phyloP scores from a whole-genome alignment of 2,888 invertebrate species.

The Drosophila anomelani region DNA sequence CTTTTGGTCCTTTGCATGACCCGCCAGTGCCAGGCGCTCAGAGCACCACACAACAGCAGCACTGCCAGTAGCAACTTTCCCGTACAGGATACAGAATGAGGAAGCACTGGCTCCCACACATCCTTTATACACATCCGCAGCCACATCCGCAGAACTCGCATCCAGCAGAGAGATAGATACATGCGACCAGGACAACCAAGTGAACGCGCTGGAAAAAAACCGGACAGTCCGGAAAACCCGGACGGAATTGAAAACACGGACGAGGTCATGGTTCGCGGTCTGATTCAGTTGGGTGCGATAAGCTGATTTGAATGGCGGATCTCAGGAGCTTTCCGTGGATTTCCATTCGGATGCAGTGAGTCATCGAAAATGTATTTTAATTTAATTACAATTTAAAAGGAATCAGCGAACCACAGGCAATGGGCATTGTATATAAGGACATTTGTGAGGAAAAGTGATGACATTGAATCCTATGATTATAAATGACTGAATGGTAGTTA shows the following conservation, averaged over 20 bases:
- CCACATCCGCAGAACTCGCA: constrained; percentile 3
- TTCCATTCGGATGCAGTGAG: constrained; percentile 21
- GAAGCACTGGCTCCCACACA: constrained; percentile 20
- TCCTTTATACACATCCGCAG: constrained; percentile 10
- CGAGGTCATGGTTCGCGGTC: constrained; percentile 37
- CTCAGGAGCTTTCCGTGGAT: constrained; percentile 38
- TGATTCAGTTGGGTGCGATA: constrained; percentile 42
- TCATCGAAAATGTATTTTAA: constrained; percentile 27
- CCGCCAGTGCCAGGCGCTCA: constrained; percentile 32
- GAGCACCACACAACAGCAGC: constrained; percentile 18
- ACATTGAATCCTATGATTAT: neutral
- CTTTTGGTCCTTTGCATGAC: constrained; percentile 57
- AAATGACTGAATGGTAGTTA: neutral
- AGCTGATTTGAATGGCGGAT: constrained; percentile 27
- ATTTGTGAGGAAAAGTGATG: neutral
- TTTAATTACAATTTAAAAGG: constrained; percentile 30
- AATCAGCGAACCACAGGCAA: constrained; percentile 4
- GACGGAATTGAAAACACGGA: constrained; percentile 24
- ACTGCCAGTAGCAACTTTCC: constrained; percentile 23
- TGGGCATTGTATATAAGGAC: neutral
- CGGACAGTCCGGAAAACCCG: constrained; percentile 3
- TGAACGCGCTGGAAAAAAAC: constrained; percentile 46
- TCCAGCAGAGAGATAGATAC: constrained; percentile 13
- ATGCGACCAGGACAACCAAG: constrained; percentile 52
- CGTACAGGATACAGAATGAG: constrained; percentile 26